Percentiles rank a stretch among this genome's conserved stretches.
Conservation (phyloP, 2,888 invertebrate genomes). For the Pelosia muscerda region DNA sequence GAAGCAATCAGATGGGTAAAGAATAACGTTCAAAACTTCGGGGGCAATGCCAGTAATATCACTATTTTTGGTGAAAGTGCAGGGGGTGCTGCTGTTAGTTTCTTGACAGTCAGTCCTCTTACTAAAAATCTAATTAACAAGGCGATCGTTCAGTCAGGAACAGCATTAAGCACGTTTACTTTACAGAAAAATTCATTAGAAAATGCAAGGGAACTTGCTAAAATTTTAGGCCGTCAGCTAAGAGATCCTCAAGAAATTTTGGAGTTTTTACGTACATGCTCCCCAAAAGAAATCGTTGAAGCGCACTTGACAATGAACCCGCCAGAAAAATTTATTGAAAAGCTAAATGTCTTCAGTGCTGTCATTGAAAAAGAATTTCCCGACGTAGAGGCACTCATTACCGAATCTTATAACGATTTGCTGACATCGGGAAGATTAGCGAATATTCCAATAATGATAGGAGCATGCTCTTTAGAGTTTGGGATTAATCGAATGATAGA, state of each 20-base stretch:
- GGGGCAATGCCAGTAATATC: slow-evolving; percentile 77
- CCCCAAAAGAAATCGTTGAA: slow-evolving; percentile 72
- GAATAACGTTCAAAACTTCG: slow-evolving; percentile 76
- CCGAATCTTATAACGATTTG: slow-evolving; percentile 70
- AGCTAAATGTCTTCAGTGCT: slow-evolving; percentile 52
- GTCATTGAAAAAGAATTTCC: slow-evolving; percentile 79
- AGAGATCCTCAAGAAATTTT: slow-evolving; percentile 70
- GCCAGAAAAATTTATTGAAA: slow-evolving; percentile 38
- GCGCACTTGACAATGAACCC: slow-evolving; percentile 57
- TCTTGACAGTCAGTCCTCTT: slow-evolving; percentile 73
- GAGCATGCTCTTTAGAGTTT: slow-evolving; percentile 69
- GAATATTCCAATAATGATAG: slow-evolving; percentile 76
- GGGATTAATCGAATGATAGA: slow-evolving; percentile 57
- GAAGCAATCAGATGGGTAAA: slow-evolving; percentile 78
- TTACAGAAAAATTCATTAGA: slow-evolving; percentile 70
- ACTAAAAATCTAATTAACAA: slow-evolving; percentile 72
- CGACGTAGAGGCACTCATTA: slow-evolving; percentile 69
- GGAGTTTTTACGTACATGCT: slow-evolving; percentile 71
- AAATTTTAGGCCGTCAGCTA: slow-evolving; percentile 71
- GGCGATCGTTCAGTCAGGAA: slow-evolving; percentile 77
- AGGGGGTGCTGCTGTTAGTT: slow-evolving; percentile 65
- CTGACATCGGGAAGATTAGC: slow-evolving; percentile 75
- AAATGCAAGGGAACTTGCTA: slow-evolving; percentile 68
- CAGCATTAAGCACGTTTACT: slow-evolving; percentile 59
- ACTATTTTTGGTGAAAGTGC: slow-evolving; percentile 79